These are phyloP conservation scores for Endotricha flammealis DNA, from an alignment of 2,888 invertebrate genomes.

Conservation along the genomic window DNA sequence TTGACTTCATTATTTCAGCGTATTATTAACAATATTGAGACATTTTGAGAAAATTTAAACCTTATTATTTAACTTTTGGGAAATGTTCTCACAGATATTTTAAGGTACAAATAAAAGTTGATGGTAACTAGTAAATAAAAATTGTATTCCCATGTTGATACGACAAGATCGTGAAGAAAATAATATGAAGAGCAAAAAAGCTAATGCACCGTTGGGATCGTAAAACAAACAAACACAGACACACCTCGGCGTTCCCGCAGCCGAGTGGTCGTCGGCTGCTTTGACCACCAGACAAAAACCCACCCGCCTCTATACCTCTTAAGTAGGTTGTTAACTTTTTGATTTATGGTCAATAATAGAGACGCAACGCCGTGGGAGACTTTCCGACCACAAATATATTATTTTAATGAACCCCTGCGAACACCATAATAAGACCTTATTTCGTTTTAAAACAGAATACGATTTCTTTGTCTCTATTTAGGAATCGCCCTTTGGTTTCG, in stretches of 20 bases:
- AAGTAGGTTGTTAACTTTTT: constrained; percentile 79
- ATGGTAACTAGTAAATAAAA: constrained; percentile 29
- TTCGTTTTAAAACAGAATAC: constrained; percentile 44
- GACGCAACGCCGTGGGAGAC: constrained; percentile 76
- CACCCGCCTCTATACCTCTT: constrained; percentile 66
- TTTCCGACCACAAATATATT: constrained; percentile 65
- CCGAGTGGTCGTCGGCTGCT: constrained; percentile 62
- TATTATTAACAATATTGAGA: no score
- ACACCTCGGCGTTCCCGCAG: constrained; percentile 54
- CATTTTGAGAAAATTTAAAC: no score
- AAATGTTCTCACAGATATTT: no score
- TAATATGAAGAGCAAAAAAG: constrained; percentile 63
- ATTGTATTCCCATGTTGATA: constrained; percentile 48
- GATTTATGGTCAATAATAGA: constrained; percentile 78
- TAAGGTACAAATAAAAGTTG: no score
- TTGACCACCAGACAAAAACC: constrained; percentile 73
- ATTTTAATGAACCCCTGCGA: constrained; percentile 72
- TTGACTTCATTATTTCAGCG: no score
- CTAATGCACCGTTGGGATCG: constrained; percentile 73
- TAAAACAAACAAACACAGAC: constrained; percentile 74
- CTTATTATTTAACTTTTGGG: no score
- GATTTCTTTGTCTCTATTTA: constrained; percentile 53
- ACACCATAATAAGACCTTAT: constrained; percentile 62
- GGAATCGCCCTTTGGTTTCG: constrained; percentile 27
- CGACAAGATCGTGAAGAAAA: constrained; percentile 64